Base-by-base conservation (phyloP, 2,113 vertebrate species). In the Halcyon senegalensis region DNA sequence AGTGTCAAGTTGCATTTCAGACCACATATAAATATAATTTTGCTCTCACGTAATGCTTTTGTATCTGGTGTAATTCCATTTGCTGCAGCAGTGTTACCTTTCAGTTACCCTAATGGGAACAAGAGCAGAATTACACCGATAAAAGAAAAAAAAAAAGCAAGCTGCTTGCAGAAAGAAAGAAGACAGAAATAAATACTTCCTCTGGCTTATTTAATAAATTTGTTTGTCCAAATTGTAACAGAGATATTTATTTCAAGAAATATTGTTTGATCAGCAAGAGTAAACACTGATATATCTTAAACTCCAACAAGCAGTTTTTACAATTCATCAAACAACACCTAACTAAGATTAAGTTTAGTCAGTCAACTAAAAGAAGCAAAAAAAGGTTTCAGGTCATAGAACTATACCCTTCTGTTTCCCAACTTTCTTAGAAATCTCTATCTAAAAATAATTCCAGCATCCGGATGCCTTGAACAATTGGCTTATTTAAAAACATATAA, bases 11-110 rank as follows among this genome's bases (percentile, higher is more conserved):
- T 96, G 77, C 92, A 82, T 94, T 94, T 95, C 89, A 93, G 77
- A 87, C 84, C 96, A 96, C 92, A 89, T 82, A 95, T 64, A 96
- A 95, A 96, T 92, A 96, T 43, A 93, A 96, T 95, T 96, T 92
- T 89, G 48, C 62, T 91, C 84, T 92, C 94, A 94, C 80, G 82
- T 89, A 87, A 82, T 87, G 74, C 90, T 96, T 97, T 97, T 87
- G 81, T 75, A 91, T 96, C 58, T 95, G 58, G 53, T 92, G 74
- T 89, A 96, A 94, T 93, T 96, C 95, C 87, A 94, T 92, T 95
- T 92, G 87, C 79, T 84, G 69, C 83, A 92, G 86, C 0, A 28
- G 95, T 90, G 77, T 93, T 96, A 94, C 94, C 89, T 95, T 94
- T 96, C 96, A 95, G 77, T 91, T 94, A 84, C 77, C 15, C 77